phyloP scores from a whole-genome alignment of 2,888 invertebrate species.

The Thecocarcelia acutangulata region DNA sequence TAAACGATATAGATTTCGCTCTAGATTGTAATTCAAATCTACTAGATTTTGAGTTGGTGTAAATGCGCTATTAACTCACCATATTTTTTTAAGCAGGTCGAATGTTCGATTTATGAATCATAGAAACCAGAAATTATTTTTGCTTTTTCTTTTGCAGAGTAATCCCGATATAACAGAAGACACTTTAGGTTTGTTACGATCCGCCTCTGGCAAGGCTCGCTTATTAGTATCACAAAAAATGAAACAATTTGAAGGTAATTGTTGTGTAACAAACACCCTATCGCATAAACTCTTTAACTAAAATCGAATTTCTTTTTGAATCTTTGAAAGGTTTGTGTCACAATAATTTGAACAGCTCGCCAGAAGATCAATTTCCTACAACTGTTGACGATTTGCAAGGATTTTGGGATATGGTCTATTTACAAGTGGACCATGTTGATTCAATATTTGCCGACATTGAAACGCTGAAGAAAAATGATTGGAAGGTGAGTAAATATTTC shows the following conservation, averaged over 20 bases:
- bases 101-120: background rate
- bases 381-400: conserved; percentile 95
- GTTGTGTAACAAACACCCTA: background rate
- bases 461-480: conserved; percentile 84
- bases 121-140: background rate
- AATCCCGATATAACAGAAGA: conserved; percentile 87
- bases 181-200: conserved; percentile 90
- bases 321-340: conserved; percentile 84
- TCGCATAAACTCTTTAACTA: background rate
- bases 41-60: too few relatives aligned
- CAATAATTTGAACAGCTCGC: conserved; percentile 85
- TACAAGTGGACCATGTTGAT: conserved; percentile 94
- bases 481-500: conserved; percentile 82
- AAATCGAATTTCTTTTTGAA: background rate
- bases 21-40: too few relatives aligned
- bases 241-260: conserved; percentile 93
- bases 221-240: conserved; percentile 95
- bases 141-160: conserved; percentile 72
- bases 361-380: conserved; percentile 92
- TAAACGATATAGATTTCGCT: too few relatives aligned
- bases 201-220: conserved; percentile 95
- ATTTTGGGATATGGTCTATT: conserved; percentile 98
- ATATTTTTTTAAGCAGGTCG: too few relatives aligned
- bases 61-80: too few relatives aligned
- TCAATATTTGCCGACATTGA: conserved; percentile 88